phyloP scores from a whole-genome alignment of 2,113 vertebrate species.

The Pelusios castaneus region DNA sequence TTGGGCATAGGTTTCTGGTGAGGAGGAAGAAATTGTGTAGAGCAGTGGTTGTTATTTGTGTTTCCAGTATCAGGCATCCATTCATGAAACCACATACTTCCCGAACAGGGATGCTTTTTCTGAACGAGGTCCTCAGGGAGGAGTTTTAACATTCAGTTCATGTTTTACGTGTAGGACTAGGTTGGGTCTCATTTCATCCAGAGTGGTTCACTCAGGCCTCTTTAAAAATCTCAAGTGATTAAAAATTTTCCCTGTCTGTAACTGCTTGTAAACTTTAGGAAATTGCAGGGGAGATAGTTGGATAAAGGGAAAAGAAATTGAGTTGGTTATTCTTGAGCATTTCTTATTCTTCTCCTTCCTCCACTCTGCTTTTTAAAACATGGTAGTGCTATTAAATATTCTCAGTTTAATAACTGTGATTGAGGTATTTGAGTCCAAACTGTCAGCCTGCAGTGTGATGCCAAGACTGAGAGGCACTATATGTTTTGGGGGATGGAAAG shows the following conservation, averaged over 20 bases:
- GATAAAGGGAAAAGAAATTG: not conserved
- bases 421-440: no score
- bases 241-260: not conserved
- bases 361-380: no score
- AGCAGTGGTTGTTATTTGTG: not conserved
- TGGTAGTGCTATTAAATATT: no score
- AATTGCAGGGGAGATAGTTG: not conserved
- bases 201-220: not conserved
- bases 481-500: no score
- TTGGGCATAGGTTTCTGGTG: not conserved
- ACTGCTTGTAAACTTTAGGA: not conserved
- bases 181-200: not conserved
- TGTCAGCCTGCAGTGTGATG: no score
- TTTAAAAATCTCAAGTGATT: constrained; percentile 2
- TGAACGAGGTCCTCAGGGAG: not conserved
- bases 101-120: no score
- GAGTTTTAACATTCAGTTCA: not conserved
- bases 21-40: not conserved
- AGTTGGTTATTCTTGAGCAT: not conserved
- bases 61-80: not conserved
- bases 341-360: no score
- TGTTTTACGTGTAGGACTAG: not conserved
- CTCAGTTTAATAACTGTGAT: no score
- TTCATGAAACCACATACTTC: not conserved
- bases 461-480: no score